Base-by-base conservation (phyloP, 2,888 invertebrate species). In the Orthosia gothica region DNA sequence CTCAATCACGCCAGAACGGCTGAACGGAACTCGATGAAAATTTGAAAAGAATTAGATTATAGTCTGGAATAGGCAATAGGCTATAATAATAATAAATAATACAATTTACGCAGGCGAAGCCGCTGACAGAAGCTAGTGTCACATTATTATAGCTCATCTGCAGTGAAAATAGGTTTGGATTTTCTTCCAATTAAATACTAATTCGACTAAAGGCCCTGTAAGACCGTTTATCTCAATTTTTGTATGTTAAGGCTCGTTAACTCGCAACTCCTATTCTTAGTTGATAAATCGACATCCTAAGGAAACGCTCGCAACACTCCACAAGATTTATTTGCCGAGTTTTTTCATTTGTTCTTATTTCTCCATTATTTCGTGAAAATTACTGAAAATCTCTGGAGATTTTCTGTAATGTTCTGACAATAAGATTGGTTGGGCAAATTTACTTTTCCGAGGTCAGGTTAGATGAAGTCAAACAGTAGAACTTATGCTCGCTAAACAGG, bases 211-310 rank as follows among this genome's bases (percentile, higher is more conserved):
- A 66, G 47, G 49, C n/a, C 9, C 54, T 13, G 12, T 45, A 55
- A 32, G 47, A 59, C 47, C 47, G 69, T 79, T 80, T 58, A 75
- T 80, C 79, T 80, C 55, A 80, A 65, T 79, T 63, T 45, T 70
- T 75, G 63, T 75, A 70, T 59, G 63, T 64, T 59, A 73, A 61
- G 69, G 66, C 73, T 82, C 82, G 70, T 73, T 81, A 77, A 64
- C 82, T 63, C 66, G 7, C 70, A 50, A 65, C 62, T 66, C 11
- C 66, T 69, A 58, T 69, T 76, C 80, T 81, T 50, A 59, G 77
- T 81, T 82, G 82, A 82, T 81, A 81, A 82, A 81, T 81, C 77
- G 81, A 69, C 72, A 64, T 73, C 58, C 73, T 70, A 73, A 81
- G 71, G 82, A 81, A 76, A 70, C 70, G 61, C 73, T 67, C 77